These are phyloP conservation scores for Nyctibius grandis DNA, from an alignment of 2,797 vertebrate genomes.

Conservation along the genomic window DNA sequence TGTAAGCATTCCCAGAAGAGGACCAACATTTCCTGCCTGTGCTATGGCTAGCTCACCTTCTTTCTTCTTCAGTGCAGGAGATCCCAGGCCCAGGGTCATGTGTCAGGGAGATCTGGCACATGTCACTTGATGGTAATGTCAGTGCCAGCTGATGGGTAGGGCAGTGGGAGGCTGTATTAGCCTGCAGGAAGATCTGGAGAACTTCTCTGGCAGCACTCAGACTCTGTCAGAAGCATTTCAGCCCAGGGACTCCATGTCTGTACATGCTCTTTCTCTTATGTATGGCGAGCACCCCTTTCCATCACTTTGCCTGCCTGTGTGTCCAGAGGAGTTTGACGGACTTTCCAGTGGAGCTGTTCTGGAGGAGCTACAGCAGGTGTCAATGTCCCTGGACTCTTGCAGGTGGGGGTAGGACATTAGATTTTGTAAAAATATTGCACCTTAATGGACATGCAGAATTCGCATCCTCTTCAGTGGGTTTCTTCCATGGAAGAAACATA, in stretches of 20 bases:
- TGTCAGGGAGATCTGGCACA: neutral
- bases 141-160: neutral
- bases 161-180: neutral
- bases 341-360: neutral
- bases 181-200: neutral
- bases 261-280: neutral
- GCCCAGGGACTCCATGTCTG: neutral
- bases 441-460: neutral
- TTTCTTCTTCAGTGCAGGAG: neutral
- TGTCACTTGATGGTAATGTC: neutral
- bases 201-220: neutral
- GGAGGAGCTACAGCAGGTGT: neutral
- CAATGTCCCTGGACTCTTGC: neutral
- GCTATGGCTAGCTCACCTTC: neutral
- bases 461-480: neutral
- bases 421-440: neutral
- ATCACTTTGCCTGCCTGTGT: neutral
- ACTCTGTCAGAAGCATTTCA: neutral
- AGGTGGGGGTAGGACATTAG: neutral
- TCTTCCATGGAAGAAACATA: neutral
- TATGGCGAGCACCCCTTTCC: neutral
- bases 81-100: neutral
- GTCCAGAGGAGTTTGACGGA: neutral
- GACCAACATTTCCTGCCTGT: neutral
- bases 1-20: neutral